phyloP scores from a whole-genome alignment of 2,797 vertebrate species.

The Petrocephalus sullivani region DNA sequence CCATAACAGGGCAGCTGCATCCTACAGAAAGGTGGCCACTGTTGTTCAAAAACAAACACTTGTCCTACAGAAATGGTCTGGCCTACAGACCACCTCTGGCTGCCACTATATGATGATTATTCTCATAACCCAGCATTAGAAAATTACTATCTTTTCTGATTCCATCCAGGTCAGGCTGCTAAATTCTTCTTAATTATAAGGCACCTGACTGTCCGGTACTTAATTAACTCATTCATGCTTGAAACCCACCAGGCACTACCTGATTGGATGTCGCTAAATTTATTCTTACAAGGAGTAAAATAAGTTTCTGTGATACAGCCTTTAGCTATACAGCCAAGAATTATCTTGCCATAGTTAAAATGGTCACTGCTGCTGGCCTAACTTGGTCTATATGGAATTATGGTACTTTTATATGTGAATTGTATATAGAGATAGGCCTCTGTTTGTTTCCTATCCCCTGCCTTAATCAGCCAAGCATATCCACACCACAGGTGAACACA shows the following conservation, averaged over 20 bases:
- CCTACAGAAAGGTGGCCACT: neutral
- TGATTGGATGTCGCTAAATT: neutral
- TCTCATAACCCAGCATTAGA: neutral
- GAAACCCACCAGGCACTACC: neutral
- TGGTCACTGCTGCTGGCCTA: neutral
- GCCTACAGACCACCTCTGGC: neutral
- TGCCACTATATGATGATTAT: neutral
- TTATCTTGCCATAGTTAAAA: neutral
- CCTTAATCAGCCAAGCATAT: neutral
- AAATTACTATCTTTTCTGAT: neutral
- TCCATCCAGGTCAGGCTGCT: neutral
- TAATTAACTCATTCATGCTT: neutral
- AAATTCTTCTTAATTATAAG: neutral
- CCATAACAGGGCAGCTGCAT: neutral
- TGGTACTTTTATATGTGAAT: neutral
- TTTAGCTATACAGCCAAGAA: neutral
- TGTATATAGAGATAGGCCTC: neutral
- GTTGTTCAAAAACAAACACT: neutral
- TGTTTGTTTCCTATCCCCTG: neutral
- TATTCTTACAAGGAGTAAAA: neutral
- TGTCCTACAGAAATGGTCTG: neutral
- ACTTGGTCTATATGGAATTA: neutral
- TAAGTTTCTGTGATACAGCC: neutral
- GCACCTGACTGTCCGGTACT: neutral
- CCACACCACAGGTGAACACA: neutral